Percentiles rank a stretch among this genome's conserved stretches.
phyloP scores from a whole-genome alignment of 2,888 invertebrate species.

The Rapana venosa region DNA sequence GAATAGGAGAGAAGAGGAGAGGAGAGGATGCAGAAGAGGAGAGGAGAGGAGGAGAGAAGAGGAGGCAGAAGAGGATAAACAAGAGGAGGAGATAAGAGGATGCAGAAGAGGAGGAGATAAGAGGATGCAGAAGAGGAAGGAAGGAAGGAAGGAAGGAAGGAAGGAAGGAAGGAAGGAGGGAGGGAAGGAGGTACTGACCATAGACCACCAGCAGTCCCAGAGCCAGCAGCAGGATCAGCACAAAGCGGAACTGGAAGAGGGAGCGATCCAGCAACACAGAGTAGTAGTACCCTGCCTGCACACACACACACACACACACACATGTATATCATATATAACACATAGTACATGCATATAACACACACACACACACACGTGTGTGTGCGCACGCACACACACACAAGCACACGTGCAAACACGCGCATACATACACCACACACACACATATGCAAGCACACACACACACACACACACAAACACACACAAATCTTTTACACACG shows the following conservation, averaged over 20 bases:
- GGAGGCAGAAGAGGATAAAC: no score
- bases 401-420: not conserved
- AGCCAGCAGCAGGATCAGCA: slow-evolving; percentile 64
- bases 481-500: not conserved
- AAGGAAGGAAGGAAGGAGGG: no score
- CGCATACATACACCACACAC: not conserved
- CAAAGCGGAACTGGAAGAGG: slow-evolving; percentile 62
- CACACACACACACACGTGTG: no score
- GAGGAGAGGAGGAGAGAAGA: no score
- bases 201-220: slow-evolving; percentile 67
- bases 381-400: not conserved
- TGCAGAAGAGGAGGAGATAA: no score
- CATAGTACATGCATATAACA: no score
- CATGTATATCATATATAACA: no score
- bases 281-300: slow-evolving; percentile 69
- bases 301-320: slow-evolving; percentile 40
- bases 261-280: slow-evolving; percentile 66
- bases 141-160: no score
- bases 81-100: no score
- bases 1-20: no score
- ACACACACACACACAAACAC: not conserved
- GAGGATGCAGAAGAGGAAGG: no score
- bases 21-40: no score
- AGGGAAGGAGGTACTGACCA: slow-evolving; percentile 56
- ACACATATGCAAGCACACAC: not conserved